Evolutionary conservation across 2,888 invertebrate genomes (phyloP).

Genomic region (Hydrotaea cyrtoneurina): DNA sequence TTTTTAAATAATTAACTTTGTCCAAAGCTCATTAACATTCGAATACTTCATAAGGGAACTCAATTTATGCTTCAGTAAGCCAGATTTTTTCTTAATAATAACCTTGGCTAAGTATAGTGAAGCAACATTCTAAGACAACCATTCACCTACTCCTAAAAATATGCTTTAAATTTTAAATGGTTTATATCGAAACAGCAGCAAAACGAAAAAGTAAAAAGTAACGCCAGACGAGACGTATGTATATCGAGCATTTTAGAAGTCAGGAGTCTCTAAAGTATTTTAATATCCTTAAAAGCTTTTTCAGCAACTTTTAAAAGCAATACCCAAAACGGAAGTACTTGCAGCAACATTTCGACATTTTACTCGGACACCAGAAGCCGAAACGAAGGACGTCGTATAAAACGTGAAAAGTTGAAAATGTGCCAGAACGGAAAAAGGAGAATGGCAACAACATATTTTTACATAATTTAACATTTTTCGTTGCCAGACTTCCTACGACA

Average conservation of each 20-base stretch:
- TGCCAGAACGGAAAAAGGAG: neutral
- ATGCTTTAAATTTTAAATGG: conserved; percentile 16
- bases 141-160: neutral
- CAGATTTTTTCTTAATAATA: too few species aligned
- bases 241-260: neutral
- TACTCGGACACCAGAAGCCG: neutral
- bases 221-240: neutral
- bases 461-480: neutral
- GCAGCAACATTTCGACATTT: neutral
- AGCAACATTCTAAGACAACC: too few species aligned
- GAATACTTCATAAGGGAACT: too few species aligned
- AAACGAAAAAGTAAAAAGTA: neutral
- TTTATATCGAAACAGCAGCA: neutral
- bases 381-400: neutral
- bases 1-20: too few species aligned
- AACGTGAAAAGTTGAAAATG: neutral
- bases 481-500: too few species aligned
- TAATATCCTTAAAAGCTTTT: conserved; percentile 31
- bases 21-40: too few species aligned
- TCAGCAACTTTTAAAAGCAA: neutral
- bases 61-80: too few species aligned
- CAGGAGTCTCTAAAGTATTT: conserved; percentile 8
- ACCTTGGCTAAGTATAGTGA: too few species aligned
- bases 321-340: neutral
- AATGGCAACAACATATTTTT: neutral